These are phyloP conservation scores for Nasonia vitripennis DNA, from an alignment of 1,140 invertebrate species.

Conservation along the genomic window DNA sequence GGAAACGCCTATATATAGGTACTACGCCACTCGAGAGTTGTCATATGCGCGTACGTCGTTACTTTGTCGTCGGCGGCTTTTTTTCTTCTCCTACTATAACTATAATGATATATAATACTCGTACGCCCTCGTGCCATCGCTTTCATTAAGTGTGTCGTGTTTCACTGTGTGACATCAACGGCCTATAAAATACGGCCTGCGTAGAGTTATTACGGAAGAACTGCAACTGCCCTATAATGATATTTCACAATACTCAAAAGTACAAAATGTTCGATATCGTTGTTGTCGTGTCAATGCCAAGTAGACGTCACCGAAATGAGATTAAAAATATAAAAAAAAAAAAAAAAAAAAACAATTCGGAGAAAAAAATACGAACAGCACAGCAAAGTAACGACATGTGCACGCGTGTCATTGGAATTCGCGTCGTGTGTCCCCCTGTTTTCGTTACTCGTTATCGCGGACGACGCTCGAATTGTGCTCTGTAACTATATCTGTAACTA, in stretches of 20 bases:
- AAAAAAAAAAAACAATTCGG: neutral
- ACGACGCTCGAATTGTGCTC: neutral
- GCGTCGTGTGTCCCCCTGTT: neutral
- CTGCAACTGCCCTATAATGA: neutral
- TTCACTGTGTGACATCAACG: neutral
- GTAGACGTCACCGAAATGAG: neutral
- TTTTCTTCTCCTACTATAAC: neutral
- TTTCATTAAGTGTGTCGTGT: neutral
- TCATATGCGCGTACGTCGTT: neutral
- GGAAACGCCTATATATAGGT: too few species aligned
- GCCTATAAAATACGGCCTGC: neutral
- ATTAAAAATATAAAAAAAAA: neutral
- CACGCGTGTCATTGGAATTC: neutral
- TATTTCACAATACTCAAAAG: neutral
- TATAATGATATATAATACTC: too few species aligned
- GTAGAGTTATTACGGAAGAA: neutral
- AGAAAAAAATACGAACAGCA: neutral
- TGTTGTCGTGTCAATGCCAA: neutral
- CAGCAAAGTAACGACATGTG: neutral
- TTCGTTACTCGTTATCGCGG: neutral
- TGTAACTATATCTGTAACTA: slow-evolving; percentile 37
- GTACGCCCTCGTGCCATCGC: neutral
- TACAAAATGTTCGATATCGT: slow-evolving; percentile 4
- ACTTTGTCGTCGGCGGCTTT: neutral
- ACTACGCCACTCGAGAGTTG: neutral